Evolutionary conservation across 2,113 vertebrate genomes (phyloP), one percentile per base, ranked within the genome.

Genomic region (Gnathonemus echidnorhynchus): DNA sequence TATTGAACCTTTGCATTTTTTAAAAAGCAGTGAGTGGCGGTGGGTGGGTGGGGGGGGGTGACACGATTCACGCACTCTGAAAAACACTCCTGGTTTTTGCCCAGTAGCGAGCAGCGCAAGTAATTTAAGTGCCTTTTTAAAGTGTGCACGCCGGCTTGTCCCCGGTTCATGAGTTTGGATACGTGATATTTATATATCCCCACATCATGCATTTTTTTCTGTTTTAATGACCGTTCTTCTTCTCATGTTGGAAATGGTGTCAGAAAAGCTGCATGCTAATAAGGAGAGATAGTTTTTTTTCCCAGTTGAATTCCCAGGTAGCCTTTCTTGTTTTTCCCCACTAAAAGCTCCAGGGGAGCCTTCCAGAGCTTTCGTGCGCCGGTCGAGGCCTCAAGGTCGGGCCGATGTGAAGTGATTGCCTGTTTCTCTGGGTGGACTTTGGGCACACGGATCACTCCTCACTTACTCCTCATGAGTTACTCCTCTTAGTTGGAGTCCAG

Each of bases 391-490:
- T 80, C 39, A 7, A 77, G 83, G 88, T 89, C 48, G 21, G 50
- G 1, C n/a, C 39, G 85, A 77, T 49, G 84, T 77, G 58, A 89
- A 87, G 53, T 49, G 88, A 88, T 87, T 89, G 80, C 88, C 58
- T 7, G 62, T 53, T 50, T 53, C 45, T 87, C 83, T 45, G 46
- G 2, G 80, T 84, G n/a, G 74, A 27, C n/a, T 15, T 77, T 77
- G 13, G 74, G 35, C 74, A 7, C 74, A 80, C 74, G 3, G 35
- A 35, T 80, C 35, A 39, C 35, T 80, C 84, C 56, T 27, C 42
- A 77, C 87, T 86, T 70, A 58, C 90, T 92, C 89, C 90, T 88
- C 88, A 70, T 87, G 87, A 84, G 88, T 86, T 86, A 87, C 90
- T 86, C 88, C 86, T 83, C 90, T 86, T 89, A n/a, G 31, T 42